Conservation (phyloP, 2,888 invertebrate genomes). For the Drosophila koepferae region DNA sequence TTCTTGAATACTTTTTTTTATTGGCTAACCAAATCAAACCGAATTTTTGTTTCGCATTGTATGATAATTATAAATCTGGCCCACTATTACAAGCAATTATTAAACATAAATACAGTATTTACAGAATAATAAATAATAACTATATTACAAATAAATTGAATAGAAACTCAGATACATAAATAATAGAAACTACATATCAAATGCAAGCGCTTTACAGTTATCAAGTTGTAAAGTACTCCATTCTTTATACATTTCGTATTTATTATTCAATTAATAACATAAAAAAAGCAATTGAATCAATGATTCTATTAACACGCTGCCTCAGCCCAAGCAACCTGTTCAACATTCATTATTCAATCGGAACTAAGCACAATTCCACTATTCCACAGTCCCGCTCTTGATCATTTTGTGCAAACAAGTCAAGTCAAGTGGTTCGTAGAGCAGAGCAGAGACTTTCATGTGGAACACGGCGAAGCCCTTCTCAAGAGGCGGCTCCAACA, state of each 20-base stretch:
- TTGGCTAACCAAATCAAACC: no score
- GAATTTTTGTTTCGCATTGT: no score
- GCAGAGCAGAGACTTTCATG: slow-evolving; percentile 33
- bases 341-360: slow-evolving; percentile 45
- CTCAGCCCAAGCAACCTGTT: slow-evolving; percentile 10
- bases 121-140: no score
- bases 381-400: slow-evolving; percentile 18
- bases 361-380: slow-evolving; percentile 15
- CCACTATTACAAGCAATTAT: no score
- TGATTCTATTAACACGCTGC: slow-evolving; percentile 14
- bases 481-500: background rate
- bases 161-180: background rate
- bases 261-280: slow-evolving; percentile 16
- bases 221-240: background rate
- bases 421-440: slow-evolving; percentile 38
- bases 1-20: no score
- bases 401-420: slow-evolving; percentile 19
- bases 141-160: no score
- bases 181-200: background rate
- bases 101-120: no score
- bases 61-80: no score
- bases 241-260: background rate
- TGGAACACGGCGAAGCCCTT: slow-evolving; percentile 38
- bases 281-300: slow-evolving; percentile 15
- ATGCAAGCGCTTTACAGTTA: background rate